Conservation (phyloP, 1,140 invertebrate species). For the Gryllus bimaculatus region DNA sequence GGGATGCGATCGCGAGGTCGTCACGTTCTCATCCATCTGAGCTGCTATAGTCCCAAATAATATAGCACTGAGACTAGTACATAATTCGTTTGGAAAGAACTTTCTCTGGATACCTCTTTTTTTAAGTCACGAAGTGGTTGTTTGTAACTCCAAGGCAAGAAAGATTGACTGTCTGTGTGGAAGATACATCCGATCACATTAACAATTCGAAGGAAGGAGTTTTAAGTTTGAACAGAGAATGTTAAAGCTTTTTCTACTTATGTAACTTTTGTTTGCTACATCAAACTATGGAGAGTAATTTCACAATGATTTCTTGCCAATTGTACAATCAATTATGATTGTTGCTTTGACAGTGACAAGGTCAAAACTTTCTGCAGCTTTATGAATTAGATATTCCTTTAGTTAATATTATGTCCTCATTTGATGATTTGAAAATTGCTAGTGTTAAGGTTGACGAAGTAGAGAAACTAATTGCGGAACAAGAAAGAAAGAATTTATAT, state of each 20-base stretch:
- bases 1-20: constrained; percentile 4
- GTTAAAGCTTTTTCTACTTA: neutral
- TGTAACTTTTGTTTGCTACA: neutral
- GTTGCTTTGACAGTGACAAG: neutral
- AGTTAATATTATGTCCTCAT: constrained; percentile 1
- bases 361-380: neutral
- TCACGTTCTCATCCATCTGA: neutral
- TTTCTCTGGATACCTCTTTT: no score
- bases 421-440: neutral
- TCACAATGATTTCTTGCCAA: neutral
- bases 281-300: neutral
- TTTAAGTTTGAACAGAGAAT: neutral
- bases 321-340: neutral
- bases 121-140: no score
- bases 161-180: no score
- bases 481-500: neutral
- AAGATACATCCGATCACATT: neutral
- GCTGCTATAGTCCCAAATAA: no score
- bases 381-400: neutral
- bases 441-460: neutral
- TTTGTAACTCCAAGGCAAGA: no score
- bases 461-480: neutral
- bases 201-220: no score
- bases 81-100: no score
- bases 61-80: no score